Evolutionary conservation across 1,140 invertebrate genomes (phyloP).

Genomic region (Drosophila serrata): DNA sequence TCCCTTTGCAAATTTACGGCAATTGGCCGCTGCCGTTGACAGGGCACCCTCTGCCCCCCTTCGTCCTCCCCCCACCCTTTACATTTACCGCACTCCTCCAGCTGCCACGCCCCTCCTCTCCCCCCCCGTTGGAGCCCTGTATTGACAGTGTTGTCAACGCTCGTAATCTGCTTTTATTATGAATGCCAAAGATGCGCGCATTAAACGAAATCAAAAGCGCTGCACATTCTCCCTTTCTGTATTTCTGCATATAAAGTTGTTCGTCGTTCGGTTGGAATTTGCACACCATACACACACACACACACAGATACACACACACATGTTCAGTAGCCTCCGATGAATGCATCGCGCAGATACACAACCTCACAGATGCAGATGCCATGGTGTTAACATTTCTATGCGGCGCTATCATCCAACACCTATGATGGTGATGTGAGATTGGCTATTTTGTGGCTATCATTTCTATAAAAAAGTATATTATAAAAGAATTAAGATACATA

Average conservation of each 20-base stretch:
- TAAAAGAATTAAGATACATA: background rate
- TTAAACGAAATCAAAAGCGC: conserved; percentile 74
- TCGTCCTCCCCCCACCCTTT: background rate
- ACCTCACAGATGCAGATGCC: conserved; percentile 35
- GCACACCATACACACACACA: conserved; percentile 31
- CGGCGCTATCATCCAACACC: conserved; percentile 66
- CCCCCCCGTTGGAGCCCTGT: conserved; percentile 16
- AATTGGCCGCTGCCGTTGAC: conserved; percentile 73
- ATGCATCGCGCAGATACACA: conserved; percentile 34
- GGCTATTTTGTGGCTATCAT: conserved; percentile 3
- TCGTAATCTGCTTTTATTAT: conserved; percentile 79
- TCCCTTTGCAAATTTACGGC: conserved; percentile 73
- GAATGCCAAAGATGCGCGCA: conserved; percentile 54
- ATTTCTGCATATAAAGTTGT: conserved; percentile 70
- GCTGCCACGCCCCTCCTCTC: conserved; percentile 5
- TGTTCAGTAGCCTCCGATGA: background rate
- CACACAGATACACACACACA: background rate
- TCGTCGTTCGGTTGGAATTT: conserved; percentile 60
- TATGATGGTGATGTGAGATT: conserved; percentile 19
- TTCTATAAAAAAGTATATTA: background rate
- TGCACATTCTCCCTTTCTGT: conserved; percentile 43
- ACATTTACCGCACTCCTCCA: background rate
- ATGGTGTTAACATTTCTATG: conserved; percentile 72
- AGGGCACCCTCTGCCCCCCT: conserved; percentile 42
- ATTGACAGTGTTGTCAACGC: conserved; percentile 79